Evolutionary conservation across 2,888 invertebrate genomes (phyloP).

Genomic region (Fragum whitleyi): DNA sequence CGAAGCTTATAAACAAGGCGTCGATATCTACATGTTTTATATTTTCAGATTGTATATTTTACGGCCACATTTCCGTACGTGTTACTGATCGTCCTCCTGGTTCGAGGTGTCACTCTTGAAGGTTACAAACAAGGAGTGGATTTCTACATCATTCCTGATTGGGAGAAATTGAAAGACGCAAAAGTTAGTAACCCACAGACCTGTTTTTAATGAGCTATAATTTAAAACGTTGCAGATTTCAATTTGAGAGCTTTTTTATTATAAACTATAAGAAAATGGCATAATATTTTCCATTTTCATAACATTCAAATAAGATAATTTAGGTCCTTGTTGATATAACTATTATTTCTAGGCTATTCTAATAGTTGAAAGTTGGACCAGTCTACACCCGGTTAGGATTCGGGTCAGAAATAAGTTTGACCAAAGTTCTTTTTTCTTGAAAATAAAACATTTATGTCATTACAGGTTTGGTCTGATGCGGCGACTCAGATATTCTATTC

Average conservation of each 20-base stretch:
- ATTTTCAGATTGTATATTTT: slow-evolving; percentile 80
- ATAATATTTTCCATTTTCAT: no score
- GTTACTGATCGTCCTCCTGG: slow-evolving; percentile 77
- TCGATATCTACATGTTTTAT: slow-evolving; percentile 78
- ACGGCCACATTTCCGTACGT: slow-evolving; percentile 82
- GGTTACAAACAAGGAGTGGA: slow-evolving; percentile 79
- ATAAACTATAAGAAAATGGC: no score
- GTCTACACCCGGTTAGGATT: no score
- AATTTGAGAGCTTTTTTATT: no score
- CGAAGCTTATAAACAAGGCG: slow-evolving; percentile 77
- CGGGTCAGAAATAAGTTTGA: no score
- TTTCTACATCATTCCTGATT: slow-evolving; percentile 81
- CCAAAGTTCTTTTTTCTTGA: no score
- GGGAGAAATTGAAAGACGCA: slow-evolving; percentile 71
- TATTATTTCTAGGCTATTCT: no score
- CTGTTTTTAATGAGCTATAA: not conserved
- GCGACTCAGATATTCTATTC: slow-evolving; percentile 85
- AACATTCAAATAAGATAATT: no score
- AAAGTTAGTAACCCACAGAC: slow-evolving; percentile 65
- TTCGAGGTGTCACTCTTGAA: slow-evolving; percentile 79
- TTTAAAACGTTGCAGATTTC: no score
- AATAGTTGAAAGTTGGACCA: no score
- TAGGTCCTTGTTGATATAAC: no score
- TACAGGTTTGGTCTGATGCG: slow-evolving; percentile 85
- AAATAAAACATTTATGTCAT: no score